Base-by-base conservation (phyloP, 2,888 invertebrate species). In the Cancer borealis region DNA sequence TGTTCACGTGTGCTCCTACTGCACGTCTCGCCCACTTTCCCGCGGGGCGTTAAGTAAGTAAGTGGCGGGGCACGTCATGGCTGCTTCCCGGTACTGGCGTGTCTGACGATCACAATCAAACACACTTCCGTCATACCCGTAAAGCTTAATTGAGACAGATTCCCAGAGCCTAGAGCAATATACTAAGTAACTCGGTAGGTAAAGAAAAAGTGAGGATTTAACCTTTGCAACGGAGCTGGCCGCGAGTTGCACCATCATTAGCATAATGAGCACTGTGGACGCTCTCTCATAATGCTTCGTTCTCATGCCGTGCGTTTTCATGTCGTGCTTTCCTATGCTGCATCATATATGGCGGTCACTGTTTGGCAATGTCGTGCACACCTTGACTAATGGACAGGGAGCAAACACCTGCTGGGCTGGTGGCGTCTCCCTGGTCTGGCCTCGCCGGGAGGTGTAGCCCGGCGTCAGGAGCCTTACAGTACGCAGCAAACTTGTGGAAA, bases 171-270 rank as follows among this genome's bases (percentile, higher is more conserved):
- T 54, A 45, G 73, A 79, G 93, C 93, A 89, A 93, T 93, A 93
- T 49, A 93, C 84, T 93, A 89, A 90, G 89, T 90, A 93, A 89
- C 93, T 84, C 30, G 87, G 92, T 66, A 91, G 91, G 91, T 91
- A 93, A 91, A 93, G 93, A 93, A 93, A 93, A 93, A 87, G 93
- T 60, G 87, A 91, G 79, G 93, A 93, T 93, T 93, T 91, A 92
- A 88, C 92, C 93, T 92, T 88, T 93, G 92, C 92, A 92, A 93
- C 92, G 66, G 89, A 93, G 93, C 93, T 49, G 88, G 88, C 92
- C 92, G 92, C 94, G 79, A 94, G 79, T 89, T 92, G 88, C 94
- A 92, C 92, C 94, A 92, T 94, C 92, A 94, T 94, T 94, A 94
- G 94, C 94, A 94, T 94, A 92, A 94, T 94, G 94, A 94, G 89